Conservation (phyloP, 2,797 vertebrate genomes). For the Crenichthys baileyi region DNA sequence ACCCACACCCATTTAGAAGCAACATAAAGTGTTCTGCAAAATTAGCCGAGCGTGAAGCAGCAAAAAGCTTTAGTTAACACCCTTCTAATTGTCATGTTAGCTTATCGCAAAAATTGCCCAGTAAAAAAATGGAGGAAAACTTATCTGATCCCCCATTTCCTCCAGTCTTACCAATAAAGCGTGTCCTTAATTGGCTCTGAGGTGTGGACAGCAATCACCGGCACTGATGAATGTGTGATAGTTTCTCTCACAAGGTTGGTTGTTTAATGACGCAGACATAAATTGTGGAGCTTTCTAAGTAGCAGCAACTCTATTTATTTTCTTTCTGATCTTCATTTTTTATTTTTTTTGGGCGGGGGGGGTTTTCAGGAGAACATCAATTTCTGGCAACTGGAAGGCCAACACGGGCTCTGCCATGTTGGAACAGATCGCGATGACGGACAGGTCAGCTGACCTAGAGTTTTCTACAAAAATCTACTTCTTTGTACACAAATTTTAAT, state of each 20-base stretch:
- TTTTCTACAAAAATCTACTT: not conserved
- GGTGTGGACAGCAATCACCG: slow-evolving; percentile 40
- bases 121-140: slow-evolving; percentile 8
- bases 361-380: slow-evolving; percentile 91
- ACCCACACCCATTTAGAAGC: slow-evolving; percentile 40
- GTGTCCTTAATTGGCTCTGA: slow-evolving; percentile 29
- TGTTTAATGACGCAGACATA: not conserved
- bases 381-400: slow-evolving; percentile 98
- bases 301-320: not conserved
- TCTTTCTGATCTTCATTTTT: not conserved
- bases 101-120: slow-evolving; percentile 6
- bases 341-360: not conserved
- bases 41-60: slow-evolving; percentile 10
- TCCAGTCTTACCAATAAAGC: slow-evolving; percentile 15
- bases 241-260: not conserved
- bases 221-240: slow-evolving; percentile 23
- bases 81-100: slow-evolving; percentile 35
- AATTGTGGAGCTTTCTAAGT: not conserved
- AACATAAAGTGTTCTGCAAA: slow-evolving; percentile 15
- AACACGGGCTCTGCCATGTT: slow-evolving; percentile 97
- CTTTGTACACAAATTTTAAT: not conserved
- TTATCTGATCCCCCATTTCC: slow-evolving; percentile 44
- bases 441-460: slow-evolving; percentile 80
- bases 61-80: slow-evolving; percentile 31
- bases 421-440: slow-evolving; percentile 98